Evolutionary conservation across 2,888 invertebrate genomes (phyloP), one percentile per base, ranked within the genome.

Genomic region (Tanytarsus gracilentus): DNA sequence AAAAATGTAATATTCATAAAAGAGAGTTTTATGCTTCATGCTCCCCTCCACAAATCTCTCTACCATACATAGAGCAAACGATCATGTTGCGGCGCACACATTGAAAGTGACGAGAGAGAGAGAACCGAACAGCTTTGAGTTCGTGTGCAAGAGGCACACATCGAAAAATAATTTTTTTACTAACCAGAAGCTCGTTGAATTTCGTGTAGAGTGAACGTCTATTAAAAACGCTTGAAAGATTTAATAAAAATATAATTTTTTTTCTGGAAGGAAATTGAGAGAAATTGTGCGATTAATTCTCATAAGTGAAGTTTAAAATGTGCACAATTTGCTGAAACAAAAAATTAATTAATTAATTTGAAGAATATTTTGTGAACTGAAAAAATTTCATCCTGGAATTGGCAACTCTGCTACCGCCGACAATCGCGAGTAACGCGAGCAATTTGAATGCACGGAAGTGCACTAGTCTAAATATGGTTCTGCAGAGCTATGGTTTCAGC

Each of bases 401-500:
- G 16, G 33, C 36, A 49, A 33, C 21, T 29, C 6, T 16, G 39
- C 51, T n/a, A 8, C 44, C 44, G 23, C 8, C 44, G 11, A 18
- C 18, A 18, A 44, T 44, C 44, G 44, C 21, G 44, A 44, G 18
- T 8, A 44, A 44, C 44, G 44, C 44, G 44, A 44, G 9, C n/a
- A 3, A 44, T n/a, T 44, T 8, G 16, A 18, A 44, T 9, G 9
- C 36, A 36, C 33, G 18, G 2, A 25, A 60, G 21, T 60, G 60
- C 21, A 23, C 8, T 6, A 49, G 26, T 61, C 44, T 49, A 30
- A 63, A 62, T 58, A 73, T 73, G 73, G 73, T 73, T 62, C 66
- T 73, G 58, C 73, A 73, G 64, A 70, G 70, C 56, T 73, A 71
- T 64, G 73, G 72, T 23, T 69, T 71, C 65, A 67, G 61, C 51